These are phyloP conservation scores for Axis porcinus DNA, from an alignment of 2,113 vertebrate genomes.

Conservation along the genomic window DNA sequence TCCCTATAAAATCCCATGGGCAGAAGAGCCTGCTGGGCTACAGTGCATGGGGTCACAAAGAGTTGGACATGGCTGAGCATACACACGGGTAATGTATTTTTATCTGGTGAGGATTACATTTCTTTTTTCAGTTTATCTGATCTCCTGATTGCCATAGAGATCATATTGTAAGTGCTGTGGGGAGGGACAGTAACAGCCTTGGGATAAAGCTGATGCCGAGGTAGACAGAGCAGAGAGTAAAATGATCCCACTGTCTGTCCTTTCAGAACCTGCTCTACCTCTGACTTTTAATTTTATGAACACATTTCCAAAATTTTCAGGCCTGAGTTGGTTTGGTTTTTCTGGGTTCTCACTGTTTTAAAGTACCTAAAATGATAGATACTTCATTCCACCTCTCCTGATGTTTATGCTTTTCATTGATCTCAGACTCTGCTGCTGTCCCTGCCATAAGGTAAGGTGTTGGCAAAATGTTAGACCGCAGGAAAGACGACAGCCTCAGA, in stretches of 20 bases:
- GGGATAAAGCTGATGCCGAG: neutral
- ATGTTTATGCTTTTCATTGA: neutral
- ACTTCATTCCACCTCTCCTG: neutral
- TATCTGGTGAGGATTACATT: neutral
- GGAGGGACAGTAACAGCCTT: neutral
- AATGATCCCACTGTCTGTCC: too few relatives aligned
- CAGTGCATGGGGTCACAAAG: neutral
- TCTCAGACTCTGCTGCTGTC: neutral
- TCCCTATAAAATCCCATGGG: neutral
- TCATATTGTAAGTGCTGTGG: accelerated
- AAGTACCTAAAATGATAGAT: neutral
- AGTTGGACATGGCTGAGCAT: neutral
- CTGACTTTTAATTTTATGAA: neutral
- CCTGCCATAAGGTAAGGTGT: neutral
- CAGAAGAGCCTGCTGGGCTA: neutral
- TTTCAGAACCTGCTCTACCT: neutral
- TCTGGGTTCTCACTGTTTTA: neutral
- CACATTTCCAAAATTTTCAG: neutral
- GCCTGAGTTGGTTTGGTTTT: neutral
- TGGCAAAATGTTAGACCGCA: neutral
- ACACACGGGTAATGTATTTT: neutral
- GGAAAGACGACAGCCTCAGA: neutral
- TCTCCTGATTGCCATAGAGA: neutral
- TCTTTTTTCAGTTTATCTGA: neutral
- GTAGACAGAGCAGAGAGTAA: neutral